phyloP scores from a whole-genome alignment of 1,140 invertebrate genomes.

The Calosoma granatense region DNA sequence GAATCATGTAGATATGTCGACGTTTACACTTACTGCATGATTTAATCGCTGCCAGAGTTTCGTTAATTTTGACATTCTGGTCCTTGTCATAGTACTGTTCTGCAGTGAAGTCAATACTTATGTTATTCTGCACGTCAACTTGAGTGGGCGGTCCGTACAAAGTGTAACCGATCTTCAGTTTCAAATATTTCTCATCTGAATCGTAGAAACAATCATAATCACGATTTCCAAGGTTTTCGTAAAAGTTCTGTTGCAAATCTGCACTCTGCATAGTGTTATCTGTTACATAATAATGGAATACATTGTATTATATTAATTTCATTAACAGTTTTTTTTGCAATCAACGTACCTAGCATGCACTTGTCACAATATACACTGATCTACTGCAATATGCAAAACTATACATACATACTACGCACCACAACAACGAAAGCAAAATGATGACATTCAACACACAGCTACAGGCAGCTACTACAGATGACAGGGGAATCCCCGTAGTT shows the following conservation, averaged over 20 bases:
- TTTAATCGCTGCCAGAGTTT: background rate
- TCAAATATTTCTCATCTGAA: background rate
- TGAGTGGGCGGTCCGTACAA: background rate
- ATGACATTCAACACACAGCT: too few relatives aligned
- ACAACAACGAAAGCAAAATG: too few relatives aligned
- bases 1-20: background rate
- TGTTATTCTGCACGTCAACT: background rate
- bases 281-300: too few relatives aligned
- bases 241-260: background rate
- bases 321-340: too few relatives aligned
- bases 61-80: background rate
- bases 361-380: too few relatives aligned
- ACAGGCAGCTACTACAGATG: too few relatives aligned
- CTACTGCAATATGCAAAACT: too few relatives aligned
- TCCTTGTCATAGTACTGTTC: background rate
- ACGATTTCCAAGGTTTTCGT: background rate
- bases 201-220: background rate
- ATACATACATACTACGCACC: too few relatives aligned
- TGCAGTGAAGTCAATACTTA: background rate
- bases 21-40: background rate
- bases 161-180: background rate
- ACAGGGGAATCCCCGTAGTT: too few relatives aligned
- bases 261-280: too few relatives aligned
- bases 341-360: too few relatives aligned
- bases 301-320: too few relatives aligned